Conservation (phyloP, 1,140 invertebrate species). For the Trichonephila inaurata region DNA sequence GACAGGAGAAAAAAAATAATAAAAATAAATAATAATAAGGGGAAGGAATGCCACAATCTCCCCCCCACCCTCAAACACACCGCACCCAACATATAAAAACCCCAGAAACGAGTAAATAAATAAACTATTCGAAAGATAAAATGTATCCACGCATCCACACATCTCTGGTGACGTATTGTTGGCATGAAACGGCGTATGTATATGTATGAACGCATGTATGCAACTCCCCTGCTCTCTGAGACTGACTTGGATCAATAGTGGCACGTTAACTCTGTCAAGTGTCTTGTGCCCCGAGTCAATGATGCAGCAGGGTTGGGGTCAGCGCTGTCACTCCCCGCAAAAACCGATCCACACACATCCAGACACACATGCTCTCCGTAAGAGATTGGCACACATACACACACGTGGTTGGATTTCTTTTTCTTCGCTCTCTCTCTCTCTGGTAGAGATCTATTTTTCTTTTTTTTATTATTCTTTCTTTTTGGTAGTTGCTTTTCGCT, state of each 20-base stretch:
- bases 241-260: slow-evolving; percentile 71
- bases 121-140: slow-evolving; percentile 41
- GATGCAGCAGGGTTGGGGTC: slow-evolving; percentile 74
- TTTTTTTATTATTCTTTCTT: not conserved
- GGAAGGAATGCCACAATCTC: not conserved
- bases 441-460: not conserved
- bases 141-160: slow-evolving; percentile 63
- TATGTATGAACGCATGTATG: slow-evolving; percentile 61
- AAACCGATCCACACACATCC: slow-evolving; percentile 56
- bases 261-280: slow-evolving; percentile 75
- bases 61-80: not conserved
- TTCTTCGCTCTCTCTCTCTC: not conserved
- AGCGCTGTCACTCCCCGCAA: slow-evolving; percentile 72
- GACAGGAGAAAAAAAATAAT: not conserved
- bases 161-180: slow-evolving; percentile 60
- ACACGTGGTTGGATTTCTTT: slow-evolving; percentile 71
- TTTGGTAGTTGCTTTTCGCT: slow-evolving; percentile 65
- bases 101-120: slow-evolving; percentile 27
- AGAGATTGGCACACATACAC: slow-evolving; percentile 57
- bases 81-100: slow-evolving; percentile 11
- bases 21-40: not conserved
- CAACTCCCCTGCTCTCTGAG: not conserved
- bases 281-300: slow-evolving; percentile 75
- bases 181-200: slow-evolving; percentile 47
- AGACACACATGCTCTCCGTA: slow-evolving; percentile 1